phyloP scores from a whole-genome alignment of 2,888 invertebrate genomes.

The Cecidostiba fungosa region DNA sequence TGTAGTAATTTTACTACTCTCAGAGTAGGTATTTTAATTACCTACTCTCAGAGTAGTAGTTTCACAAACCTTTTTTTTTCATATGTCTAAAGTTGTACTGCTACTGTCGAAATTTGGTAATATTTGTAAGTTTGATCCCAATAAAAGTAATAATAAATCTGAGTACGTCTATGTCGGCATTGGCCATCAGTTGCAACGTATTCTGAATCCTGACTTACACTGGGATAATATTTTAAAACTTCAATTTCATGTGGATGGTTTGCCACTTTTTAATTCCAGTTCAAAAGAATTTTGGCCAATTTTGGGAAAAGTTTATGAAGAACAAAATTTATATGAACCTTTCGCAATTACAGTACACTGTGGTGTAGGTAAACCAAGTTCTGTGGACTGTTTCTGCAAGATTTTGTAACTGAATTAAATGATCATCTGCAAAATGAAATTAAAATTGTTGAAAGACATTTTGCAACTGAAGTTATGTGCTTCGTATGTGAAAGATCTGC shows the following conservation, averaged over 20 bases:
- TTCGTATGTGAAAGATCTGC: conserved; percentile 33
- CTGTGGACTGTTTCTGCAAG: neutral
- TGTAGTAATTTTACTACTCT: too few relatives aligned
- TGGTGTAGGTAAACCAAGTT: conserved; percentile 13
- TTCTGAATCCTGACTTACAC: neutral
- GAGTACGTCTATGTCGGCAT: neutral
- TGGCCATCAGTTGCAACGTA: neutral
- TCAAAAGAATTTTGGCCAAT: conserved; percentile 39
- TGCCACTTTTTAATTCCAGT: neutral
- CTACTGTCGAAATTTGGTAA: too few relatives aligned
- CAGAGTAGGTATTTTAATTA: too few relatives aligned
- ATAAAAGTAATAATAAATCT: neutral
- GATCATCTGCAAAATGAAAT: neutral
- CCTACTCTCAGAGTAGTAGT: too few relatives aligned
- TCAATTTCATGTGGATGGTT: conserved; percentile 27
- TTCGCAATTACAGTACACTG: conserved; percentile 7
- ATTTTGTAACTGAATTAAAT: conserved; percentile 4
- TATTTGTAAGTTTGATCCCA: neutral
- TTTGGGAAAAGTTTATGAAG: neutral
- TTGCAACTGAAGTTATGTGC: neutral
- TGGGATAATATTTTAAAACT: neutral
- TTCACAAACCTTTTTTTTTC: too few relatives aligned
- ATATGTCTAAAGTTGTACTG: too few relatives aligned
- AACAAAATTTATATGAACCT: neutral
- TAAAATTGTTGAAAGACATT: neutral